Evolutionary conservation across 2,797 vertebrate genomes (phyloP).

Genomic region (Euphonia xanthogaster): DNA sequence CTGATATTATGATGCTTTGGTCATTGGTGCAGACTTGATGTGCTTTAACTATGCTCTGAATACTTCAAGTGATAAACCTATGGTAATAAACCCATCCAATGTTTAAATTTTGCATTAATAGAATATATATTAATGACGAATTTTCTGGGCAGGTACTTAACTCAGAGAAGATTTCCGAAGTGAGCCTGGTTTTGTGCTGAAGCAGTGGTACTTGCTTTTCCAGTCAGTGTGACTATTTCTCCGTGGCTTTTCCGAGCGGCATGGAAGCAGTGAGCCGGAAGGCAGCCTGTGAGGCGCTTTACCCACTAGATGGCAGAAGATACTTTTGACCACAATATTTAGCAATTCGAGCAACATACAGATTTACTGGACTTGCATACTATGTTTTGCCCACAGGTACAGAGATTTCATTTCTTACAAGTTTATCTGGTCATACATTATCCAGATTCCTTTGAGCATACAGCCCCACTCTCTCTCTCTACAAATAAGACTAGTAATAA

Average conservation of each 20-base stretch:
- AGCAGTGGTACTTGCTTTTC: not conserved
- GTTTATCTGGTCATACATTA: not conserved
- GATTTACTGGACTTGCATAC: not conserved
- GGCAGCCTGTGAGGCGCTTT: not conserved
- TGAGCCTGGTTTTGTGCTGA: not conserved
- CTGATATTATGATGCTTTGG: not conserved
- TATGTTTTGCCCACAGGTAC: not conserved
- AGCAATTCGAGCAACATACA: not conserved
- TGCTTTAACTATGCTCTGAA: not conserved
- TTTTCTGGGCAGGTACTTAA: not conserved
- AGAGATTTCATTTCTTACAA: not conserved
- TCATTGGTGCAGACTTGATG: not conserved
- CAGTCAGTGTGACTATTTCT: not conserved
- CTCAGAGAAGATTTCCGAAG: not conserved
- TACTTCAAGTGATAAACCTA: not conserved
- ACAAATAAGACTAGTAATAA: not conserved
- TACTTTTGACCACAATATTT: not conserved
- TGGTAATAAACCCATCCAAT: not conserved
- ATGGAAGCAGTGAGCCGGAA: not conserved
- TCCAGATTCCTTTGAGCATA: not conserved
- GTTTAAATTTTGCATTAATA: not conserved
- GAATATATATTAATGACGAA: not conserved
- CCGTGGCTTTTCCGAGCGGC: not conserved
- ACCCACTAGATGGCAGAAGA: constrained; percentile 66
- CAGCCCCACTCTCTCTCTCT: not conserved